Base-by-base conservation (phyloP, 1,140 invertebrate species). In the Macrobrachium nipponense region DNA sequence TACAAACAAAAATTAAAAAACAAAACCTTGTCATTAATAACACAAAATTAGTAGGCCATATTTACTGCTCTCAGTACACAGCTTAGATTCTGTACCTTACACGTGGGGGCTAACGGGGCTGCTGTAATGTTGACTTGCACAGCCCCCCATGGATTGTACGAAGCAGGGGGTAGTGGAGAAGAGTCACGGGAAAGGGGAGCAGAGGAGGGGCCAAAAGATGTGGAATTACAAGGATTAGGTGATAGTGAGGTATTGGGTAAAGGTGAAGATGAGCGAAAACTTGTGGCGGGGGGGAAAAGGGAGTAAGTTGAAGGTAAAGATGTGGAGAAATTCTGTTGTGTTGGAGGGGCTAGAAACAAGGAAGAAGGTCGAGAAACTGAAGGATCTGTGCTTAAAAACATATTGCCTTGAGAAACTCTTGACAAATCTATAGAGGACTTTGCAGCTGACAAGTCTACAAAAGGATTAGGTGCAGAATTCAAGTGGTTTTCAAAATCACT, bases 131-230 rank as follows among this genome's bases (percentile, higher is more conserved):
- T 85, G 77, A 77, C 82, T 73, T 87, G 76, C n/a, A 77, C 85
- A 87, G 80, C 85, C 79, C 60, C 79, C 86, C 88, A 75, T 62
- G 77, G 79, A 79, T 87, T 81, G 70, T 87, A 84, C 8, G 64
- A 72, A 80, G 75, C 59, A 36, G 51, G 76, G 80, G 58, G 61
- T 18, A 62, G 72, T 61, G 59, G 36, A 73, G 83, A 79, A 15
- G 64, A 72, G 18, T 72, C 66, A 76, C 77, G 51, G 60, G 79
- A 60, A 36, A 59, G 51, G 64, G 76, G 36, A 59, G 58, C 70
- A 85, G 81, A 17, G 73, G 86, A 66, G 59, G 44, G 84, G 7
- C 36, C 23, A 27, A 60, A 23, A 81, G 27, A 20, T 51, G 79
- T 20, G 20, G 59, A 59, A 66, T 51, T 43, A 44, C 18, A 36